Evolutionary conservation across 2,113 vertebrate species (phyloP).

Genomic region (Pterocles orientalis): DNA sequence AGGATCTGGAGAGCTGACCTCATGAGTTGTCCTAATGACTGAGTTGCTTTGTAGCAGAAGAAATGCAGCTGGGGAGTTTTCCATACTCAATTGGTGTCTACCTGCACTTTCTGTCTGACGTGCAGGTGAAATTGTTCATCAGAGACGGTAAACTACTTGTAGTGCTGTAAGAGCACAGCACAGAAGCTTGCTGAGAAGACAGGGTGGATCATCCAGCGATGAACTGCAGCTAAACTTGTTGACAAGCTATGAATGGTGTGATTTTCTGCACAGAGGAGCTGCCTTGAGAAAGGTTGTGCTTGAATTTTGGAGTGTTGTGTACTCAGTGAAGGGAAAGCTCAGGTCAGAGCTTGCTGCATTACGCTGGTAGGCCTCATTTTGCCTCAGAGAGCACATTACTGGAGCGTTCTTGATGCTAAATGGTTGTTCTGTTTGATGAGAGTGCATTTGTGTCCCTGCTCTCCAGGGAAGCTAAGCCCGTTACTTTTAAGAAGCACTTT

Average conservation of each 20-base stretch:
- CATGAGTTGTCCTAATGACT: background rate
- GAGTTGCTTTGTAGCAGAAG: background rate
- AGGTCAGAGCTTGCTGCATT: background rate
- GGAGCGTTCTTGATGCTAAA: background rate
- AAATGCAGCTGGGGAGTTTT: background rate
- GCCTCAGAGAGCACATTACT: background rate
- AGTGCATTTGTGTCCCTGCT: background rate
- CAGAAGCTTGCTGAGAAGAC: background rate
- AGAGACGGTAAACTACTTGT: background rate
- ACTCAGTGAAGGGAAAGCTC: background rate
- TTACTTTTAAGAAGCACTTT: background rate
- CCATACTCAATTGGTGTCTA: background rate
- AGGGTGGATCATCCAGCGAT: background rate
- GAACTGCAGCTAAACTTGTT: background rate
- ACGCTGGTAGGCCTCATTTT: background rate
- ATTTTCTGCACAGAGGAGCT: background rate
- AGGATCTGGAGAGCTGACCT: background rate
- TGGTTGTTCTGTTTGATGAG: background rate
- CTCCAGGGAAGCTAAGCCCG: background rate
- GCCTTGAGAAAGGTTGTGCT: background rate
- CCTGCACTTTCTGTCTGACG: rapidly evolving
- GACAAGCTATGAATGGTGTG: background rate
- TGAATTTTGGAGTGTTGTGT: rapidly evolving
- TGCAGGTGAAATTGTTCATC: background rate
- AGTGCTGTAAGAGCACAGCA: background rate